phyloP scores from a whole-genome alignment of 2,888 invertebrate genomes.

The Drosophila dives region DNA sequence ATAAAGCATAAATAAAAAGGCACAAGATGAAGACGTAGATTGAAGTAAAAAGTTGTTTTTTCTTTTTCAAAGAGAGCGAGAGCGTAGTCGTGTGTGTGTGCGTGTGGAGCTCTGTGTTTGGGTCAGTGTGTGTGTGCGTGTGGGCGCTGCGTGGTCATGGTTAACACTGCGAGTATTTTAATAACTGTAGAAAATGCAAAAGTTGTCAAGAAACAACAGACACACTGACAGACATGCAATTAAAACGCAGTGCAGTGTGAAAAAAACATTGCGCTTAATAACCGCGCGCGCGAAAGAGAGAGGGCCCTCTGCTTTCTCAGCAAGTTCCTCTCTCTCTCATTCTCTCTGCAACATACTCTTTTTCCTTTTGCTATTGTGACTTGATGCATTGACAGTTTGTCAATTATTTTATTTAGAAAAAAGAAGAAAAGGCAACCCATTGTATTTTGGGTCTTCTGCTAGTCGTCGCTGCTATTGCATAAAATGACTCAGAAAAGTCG shows the following conservation, averaged over 20 bases:
- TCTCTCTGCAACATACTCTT: slow-evolving; percentile 7
- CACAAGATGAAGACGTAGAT: slow-evolving; percentile 54
- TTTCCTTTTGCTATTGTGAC: slow-evolving; percentile 24
- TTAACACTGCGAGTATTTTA: slow-evolving; percentile 56
- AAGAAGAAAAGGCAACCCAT: slow-evolving; percentile 49
- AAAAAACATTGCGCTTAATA: slow-evolving; percentile 38
- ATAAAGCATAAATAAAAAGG: slow-evolving; percentile 61
- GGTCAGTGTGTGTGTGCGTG: slow-evolving; percentile 29
- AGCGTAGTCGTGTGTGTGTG: slow-evolving; percentile 45
- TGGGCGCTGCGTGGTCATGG: slow-evolving; percentile 64
- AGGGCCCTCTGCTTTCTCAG: neutral
- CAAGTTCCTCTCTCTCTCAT: slow-evolving; percentile 9
- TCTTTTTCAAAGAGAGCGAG: slow-evolving; percentile 52
- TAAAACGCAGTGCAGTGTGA: slow-evolving; percentile 54
- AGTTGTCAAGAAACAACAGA: slow-evolving; percentile 51
- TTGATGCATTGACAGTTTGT: slow-evolving; percentile 54
- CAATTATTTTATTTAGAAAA: slow-evolving; percentile 45
- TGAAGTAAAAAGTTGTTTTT: slow-evolving; percentile 52
- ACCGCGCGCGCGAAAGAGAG: slow-evolving; percentile 7
- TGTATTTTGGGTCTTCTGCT: slow-evolving; percentile 17
- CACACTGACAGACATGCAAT: slow-evolving; percentile 50
- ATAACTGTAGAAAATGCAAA: slow-evolving; percentile 67
- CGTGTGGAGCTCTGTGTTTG: slow-evolving; percentile 37
- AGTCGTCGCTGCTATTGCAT: slow-evolving; percentile 57
- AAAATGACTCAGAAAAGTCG: slow-evolving; percentile 72